Conservation (phyloP, 2,888 invertebrate species). For the Aelia acuminata region DNA sequence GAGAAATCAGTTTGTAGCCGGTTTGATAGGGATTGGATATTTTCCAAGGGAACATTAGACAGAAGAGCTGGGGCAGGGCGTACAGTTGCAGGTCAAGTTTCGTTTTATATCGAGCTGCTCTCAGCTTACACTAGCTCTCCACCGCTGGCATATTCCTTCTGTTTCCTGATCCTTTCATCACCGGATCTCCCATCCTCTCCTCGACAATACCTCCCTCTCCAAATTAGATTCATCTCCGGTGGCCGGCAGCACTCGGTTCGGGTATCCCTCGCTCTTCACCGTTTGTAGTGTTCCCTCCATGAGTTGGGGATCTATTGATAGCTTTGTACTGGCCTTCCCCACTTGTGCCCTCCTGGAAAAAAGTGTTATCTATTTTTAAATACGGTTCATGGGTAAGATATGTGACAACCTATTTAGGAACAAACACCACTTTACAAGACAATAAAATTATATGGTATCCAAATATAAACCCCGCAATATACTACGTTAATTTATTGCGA, state of each 20-base stretch:
- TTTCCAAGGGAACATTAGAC: constrained; percentile 42
- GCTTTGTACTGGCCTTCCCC: constrained; percentile 23
- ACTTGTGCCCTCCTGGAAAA: background rate
- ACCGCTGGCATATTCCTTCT: constrained; percentile 15
- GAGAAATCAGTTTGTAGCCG: background rate
- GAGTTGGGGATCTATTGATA: background rate
- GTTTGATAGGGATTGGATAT: background rate
- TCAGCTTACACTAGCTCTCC: constrained; percentile 39
- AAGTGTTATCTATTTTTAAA: constrained; percentile 2
- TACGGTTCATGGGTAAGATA: background rate
- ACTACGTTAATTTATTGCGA: background rate
- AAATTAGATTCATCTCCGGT: constrained; percentile 22
- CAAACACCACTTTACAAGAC: background rate
- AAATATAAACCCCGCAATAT: background rate
- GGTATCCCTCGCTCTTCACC: background rate
- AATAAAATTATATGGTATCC: background rate
- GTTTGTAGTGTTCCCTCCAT: background rate
- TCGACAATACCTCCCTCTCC: constrained; percentile 2
- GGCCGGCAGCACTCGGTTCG: background rate
- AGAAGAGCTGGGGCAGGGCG: constrained; percentile 7
- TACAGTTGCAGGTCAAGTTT: constrained; percentile 36
- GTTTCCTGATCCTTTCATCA: constrained; percentile 34
- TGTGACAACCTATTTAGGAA: background rate
- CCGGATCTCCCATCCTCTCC: constrained; percentile 32
- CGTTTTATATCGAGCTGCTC: constrained; percentile 34